A percentile compares a stretch with the other conserved stretches of the same genome.
Conservation (phyloP, 1,140 invertebrate genomes). For the Octopus sinensis region DNA sequence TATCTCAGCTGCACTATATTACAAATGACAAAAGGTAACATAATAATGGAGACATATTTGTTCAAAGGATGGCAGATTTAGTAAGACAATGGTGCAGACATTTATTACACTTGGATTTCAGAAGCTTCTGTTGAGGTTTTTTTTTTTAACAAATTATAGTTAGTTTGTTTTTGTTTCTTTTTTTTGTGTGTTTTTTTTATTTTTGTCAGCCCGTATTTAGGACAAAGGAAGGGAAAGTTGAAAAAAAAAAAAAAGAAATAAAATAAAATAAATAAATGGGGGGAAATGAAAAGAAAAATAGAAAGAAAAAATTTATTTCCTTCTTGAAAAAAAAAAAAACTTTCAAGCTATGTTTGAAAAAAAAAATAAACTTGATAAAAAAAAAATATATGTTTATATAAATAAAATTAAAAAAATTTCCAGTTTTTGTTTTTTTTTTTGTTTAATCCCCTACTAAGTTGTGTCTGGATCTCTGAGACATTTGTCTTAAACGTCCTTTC, state of each 20-base stretch:
- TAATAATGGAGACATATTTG: too few relatives aligned
- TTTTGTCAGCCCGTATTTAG: constrained; percentile 1
- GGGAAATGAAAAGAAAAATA: background rate
- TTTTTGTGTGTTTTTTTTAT: background rate
- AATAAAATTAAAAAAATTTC: too few relatives aligned
- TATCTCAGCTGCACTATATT: too few relatives aligned
- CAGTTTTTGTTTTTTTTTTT: background rate
- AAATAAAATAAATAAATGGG: background rate
- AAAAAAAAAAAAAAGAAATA: background rate
- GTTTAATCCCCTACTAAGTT: constrained; percentile 11
- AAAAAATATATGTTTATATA: too few relatives aligned
- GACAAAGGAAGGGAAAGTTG: background rate
- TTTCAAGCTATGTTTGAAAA: background rate
- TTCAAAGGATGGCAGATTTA: too few relatives aligned
- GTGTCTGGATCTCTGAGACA: background rate
- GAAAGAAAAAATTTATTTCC: background rate
- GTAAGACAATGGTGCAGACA: background rate
- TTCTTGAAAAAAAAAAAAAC: constrained; percentile 2
- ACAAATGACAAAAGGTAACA: too few relatives aligned
- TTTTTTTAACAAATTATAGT: too few relatives aligned
- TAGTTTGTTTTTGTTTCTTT: too few relatives aligned
- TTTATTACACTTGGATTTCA: background rate
- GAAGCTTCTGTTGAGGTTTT: background rate
- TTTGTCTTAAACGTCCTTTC: constrained; percentile 8
- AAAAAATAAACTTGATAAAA: background rate